Base-by-base conservation (phyloP, 2,797 vertebrate genomes). In the Decapterus maruadsi region DNA sequence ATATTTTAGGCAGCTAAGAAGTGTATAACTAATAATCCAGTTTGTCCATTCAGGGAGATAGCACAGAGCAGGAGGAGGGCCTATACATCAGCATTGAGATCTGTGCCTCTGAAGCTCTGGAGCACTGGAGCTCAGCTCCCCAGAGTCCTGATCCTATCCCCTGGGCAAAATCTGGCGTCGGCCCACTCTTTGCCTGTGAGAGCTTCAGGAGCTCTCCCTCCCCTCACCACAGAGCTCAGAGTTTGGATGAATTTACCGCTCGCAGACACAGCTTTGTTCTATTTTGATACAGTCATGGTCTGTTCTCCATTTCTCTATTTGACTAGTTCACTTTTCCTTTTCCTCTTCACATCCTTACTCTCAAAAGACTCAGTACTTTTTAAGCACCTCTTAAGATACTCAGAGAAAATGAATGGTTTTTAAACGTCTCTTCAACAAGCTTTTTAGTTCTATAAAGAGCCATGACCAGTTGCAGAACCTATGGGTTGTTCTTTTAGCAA, bases 201-300 rank as follows among this genome's bases (percentile, higher is more conserved):
- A 55, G 58, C 55, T 12, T 38, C 55, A 20, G 65, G 61, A 68
- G n/a, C 68, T 20, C 70, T 26, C 36, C 17, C 38, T 58, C 60
- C 8, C n/a, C 48, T 6, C 29, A 46, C 13, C 31, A 51, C 26
- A n/a, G 34, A 12, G 14, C 26, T 67, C 55, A 12, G 29, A 53
- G 46, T 78, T 42, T 65, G 72, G 73, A 67, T 63, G 76, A 67
- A 77, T 82, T 50, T 45, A 54, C 7, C 12, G 57, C 70, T 76
- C 40, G 38, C 70, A 76, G 64, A 72, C 43, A 38, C 50, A 57
- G 43, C 87, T 88, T 86, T 82, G 86, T 81, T 89, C 89, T 86
- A 79, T 84, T 90, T 85, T 82, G 31, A 83, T 71, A 55, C 55
- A 58, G 50, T 56, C 51, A 16, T 7, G 19, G 57, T 60, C 65